Percentiles rank a stretch among this genome's conserved stretches.
These are phyloP conservation scores for Sebastes glaucus DNA, from an alignment of 2,797 vertebrate species.

Conservation along the genomic window DNA sequence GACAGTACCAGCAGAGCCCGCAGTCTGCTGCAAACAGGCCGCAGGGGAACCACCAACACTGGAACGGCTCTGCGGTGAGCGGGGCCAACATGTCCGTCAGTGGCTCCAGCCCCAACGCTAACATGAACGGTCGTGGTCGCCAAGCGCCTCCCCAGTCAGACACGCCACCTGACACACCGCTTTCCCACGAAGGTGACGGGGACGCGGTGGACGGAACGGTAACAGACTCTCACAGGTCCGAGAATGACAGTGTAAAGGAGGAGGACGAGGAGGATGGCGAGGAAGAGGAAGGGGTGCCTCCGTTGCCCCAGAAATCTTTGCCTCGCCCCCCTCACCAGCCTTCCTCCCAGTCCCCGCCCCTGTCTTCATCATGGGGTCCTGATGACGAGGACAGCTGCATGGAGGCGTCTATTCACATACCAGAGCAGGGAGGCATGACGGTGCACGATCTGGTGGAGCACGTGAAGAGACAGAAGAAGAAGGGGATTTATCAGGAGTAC, in stretches of 20 bases:
- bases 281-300: conserved; percentile 77
- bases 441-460: conserved; percentile 84
- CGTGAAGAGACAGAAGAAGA: conserved; percentile 86
- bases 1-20: conserved; percentile 68
- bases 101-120: conserved; percentile 75
- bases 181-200: conserved; percentile 67
- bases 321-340: conserved; percentile 76
- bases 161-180: conserved; percentile 83
- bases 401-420: conserved; percentile 83
- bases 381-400: conserved; percentile 66
- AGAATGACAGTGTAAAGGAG: conserved; percentile 42
- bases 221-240: conserved; percentile 26
- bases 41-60: conserved; percentile 82
- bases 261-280: conserved; percentile 27
- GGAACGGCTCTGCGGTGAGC: conserved; percentile 84
- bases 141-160: conserved; percentile 85
- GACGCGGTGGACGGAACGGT: not conserved
- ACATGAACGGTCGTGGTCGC: conserved; percentile 74
- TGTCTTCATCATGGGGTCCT: conserved; percentile 70
- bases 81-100: conserved; percentile 23
- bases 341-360: conserved; percentile 63
- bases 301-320: conserved; percentile 85
- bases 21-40: conserved; percentile 58
- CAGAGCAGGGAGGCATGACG: conserved; percentile 83
- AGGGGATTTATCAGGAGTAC: conserved; percentile 89